A percentile compares a stretch with the other conserved stretches of the same genome.
These are phyloP conservation scores for Zoroaster sp. DNA, from an alignment of 53 echinoderm and acorn worm genomes.

Conservation along the genomic window DNA sequence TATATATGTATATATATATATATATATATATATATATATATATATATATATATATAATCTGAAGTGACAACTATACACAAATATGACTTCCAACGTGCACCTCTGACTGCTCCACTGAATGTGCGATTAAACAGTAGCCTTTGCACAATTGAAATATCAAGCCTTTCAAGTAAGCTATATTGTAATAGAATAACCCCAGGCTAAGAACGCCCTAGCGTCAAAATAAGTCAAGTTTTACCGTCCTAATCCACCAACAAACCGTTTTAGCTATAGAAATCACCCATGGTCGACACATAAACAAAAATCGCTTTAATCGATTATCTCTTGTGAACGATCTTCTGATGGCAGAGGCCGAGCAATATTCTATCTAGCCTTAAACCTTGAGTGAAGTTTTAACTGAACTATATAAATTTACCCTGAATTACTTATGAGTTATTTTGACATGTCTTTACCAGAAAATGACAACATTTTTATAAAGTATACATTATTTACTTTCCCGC, in stretches of 20 bases:
- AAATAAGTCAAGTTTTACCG: neutral
- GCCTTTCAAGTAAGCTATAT: neutral
- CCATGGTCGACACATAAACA: neutral
- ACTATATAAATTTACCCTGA: too few species aligned
- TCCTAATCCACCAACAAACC: slow-evolving; percentile 15
- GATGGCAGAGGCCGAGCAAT: neutral
- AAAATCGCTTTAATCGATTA: neutral
- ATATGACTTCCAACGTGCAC: neutral
- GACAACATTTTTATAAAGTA: too few species aligned
- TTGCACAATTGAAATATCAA: neutral
- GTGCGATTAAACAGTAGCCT: neutral
- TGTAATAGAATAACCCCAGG: neutral
- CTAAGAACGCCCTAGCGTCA: neutral
- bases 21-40: too few species aligned
- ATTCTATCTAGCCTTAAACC: neutral
- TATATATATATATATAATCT: neutral
- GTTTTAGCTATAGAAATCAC: neutral
- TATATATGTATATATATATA: too few species aligned
- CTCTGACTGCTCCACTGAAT: too few species aligned
- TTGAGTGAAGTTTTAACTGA: neutral
- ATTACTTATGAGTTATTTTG: too few species aligned
- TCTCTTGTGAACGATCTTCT: neutral
- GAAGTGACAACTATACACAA: neutral
- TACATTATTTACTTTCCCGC: too few species aligned
- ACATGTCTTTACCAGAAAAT: too few species aligned